Conservation (phyloP, 2,113 vertebrate genomes). For the Sprattus sprattus region DNA sequence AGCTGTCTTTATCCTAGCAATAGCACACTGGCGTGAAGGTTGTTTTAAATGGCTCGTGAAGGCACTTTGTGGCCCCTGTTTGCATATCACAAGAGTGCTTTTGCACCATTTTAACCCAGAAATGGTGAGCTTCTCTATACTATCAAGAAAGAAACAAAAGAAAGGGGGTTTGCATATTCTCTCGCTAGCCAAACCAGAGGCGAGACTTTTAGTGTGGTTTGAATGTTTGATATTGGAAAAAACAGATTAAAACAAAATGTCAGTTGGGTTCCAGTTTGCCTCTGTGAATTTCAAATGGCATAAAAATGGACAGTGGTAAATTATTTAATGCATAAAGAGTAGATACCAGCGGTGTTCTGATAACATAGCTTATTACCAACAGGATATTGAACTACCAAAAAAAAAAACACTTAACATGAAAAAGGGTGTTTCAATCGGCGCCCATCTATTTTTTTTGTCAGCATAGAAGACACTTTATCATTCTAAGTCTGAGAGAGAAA, state of each 20-base stretch:
- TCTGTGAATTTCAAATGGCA: no score
- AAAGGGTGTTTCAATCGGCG: background rate
- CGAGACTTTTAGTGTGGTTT: background rate
- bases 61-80: slow-evolving; percentile 62
- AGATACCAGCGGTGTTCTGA: background rate
- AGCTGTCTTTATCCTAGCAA: slow-evolving; percentile 80
- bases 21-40: slow-evolving; percentile 71
- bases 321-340: no score
- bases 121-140: background rate
- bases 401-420: background rate
- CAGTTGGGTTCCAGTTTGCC: no score
- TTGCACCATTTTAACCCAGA: background rate
- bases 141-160: background rate
- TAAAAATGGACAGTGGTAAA: no score
- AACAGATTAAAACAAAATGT: no score
- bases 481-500: background rate
- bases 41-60: slow-evolving; percentile 75
- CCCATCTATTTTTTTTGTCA: background rate
- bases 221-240: no score
- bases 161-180: background rate
- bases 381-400: background rate
- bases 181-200: background rate
- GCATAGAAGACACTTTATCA: background rate
- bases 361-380: background rate
- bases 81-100: background rate